Percentiles rank a stretch among this genome's conserved stretches.
phyloP scores from a whole-genome alignment of 2,888 invertebrate species.

The Acronicta psi region DNA sequence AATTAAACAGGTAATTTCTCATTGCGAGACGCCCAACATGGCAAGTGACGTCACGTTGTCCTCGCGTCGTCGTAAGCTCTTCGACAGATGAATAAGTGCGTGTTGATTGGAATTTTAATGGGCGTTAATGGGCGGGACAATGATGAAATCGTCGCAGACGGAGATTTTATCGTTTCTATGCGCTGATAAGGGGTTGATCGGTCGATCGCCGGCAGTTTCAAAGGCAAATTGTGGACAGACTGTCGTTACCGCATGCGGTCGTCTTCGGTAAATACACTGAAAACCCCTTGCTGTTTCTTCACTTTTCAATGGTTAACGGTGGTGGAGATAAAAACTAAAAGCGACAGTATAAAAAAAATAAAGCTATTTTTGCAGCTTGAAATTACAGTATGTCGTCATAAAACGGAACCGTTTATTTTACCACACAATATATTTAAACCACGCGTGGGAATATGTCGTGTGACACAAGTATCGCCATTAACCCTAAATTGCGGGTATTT shows the following conservation, averaged over 20 bases:
- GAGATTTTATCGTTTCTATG: constrained; percentile 83
- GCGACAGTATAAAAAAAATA: constrained; percentile 1
- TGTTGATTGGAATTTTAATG: constrained; percentile 87
- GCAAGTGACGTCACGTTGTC: constrained; percentile 63
- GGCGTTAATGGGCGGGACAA: constrained; percentile 88
- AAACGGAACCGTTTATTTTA: not conserved
- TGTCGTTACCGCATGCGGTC: constrained; percentile 71
- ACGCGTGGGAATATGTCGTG: constrained; percentile 72
- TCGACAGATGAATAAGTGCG: constrained; percentile 87
- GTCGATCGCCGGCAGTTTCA: constrained; percentile 82
- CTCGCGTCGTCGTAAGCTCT: constrained; percentile 40
- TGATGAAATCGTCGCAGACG: constrained; percentile 80
- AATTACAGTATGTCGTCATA: not conserved
- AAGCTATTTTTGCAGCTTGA: not conserved
- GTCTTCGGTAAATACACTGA: constrained; percentile 52
- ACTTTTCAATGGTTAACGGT: constrained; percentile 23
- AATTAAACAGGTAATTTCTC: constrained; percentile 82
- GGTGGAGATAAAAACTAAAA: constrained; percentile 9
- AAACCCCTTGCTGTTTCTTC: constrained; percentile 21
- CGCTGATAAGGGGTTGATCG: constrained; percentile 79
- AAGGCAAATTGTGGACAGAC: constrained; percentile 84
- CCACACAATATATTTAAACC: constrained; percentile 11
- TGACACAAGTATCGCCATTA: constrained; percentile 65
- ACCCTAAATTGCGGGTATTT: constrained; percentile 71
- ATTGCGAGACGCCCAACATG: constrained; percentile 70